A percentile compares a stretch with the other conserved stretches of the same genome.
Conservation (phyloP, 2,113 vertebrate species). For the Crotophaga sulcirostris region DNA sequence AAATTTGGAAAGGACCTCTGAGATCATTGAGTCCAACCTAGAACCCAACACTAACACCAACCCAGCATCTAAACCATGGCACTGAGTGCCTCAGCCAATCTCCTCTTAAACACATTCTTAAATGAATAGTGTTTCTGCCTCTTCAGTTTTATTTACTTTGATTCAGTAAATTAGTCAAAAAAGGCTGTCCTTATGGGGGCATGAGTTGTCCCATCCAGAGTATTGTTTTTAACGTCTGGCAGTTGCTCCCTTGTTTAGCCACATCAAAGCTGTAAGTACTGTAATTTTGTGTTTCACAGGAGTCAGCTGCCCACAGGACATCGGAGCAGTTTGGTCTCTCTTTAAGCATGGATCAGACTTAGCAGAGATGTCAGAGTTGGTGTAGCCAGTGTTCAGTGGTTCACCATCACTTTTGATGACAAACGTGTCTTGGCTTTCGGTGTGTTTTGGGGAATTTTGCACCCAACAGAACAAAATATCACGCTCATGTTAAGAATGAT, state of each 20-base stretch:
- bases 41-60: no score
- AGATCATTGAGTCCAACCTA: no score
- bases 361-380: background rate
- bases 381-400: background rate
- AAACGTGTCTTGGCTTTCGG: background rate
- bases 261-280: background rate
- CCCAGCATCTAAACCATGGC: no score
- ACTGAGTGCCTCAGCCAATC: no score
- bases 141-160: background rate
- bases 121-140: background rate
- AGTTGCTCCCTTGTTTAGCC: background rate
- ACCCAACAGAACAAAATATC: background rate
- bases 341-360: background rate
- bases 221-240: background rate
- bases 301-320: background rate
- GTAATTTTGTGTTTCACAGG: accelerated
- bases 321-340: background rate
- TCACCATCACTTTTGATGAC: background rate
- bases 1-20: no score
- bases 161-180: background rate
- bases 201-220: background rate
- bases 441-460: background rate
- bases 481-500: background rate
- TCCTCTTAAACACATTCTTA: no score
- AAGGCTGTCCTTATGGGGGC: background rate